Base-by-base conservation (phyloP, 2,888 invertebrate species). In the Oligia fasciuncula region DNA sequence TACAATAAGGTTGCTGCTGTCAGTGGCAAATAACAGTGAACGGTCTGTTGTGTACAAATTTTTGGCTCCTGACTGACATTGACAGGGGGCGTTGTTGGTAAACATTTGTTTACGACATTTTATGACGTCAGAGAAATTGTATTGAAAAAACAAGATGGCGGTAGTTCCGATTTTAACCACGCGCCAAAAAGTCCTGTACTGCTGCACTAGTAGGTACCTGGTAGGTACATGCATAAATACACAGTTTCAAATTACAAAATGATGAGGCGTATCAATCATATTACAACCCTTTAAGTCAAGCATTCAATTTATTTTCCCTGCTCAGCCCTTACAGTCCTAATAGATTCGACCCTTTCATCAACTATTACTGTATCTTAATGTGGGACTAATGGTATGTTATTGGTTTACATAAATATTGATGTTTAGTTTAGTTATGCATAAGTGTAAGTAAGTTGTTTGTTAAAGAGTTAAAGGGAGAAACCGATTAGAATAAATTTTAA, bases 261-360 rank as follows among this genome's bases (percentile, higher is more conserved):
- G 17, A 73, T 17, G 17, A 17, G 0, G 23, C 8, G 29, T 19
- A 49, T 29, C 29, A 29, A 29, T 29, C 46, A 46, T 9, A 49
- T 14, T 29, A 23, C 35, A 70, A 43, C 29, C 46, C 35, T 49
- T 60, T 49, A 14, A 74, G 19, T 40, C 67, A 74, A 80, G 57
- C 43, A 54, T 80, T 87, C 23, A 80, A 83, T 76, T 79, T 77
- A 67, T 80, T 87, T 80, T 54, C 54, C 57, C 23, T 71, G 77
- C 35, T 60, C 71, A 62, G 29, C 49, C 51, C 76, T 79, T 66
- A 76, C 43, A n/a, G 68, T 77, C 73, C 76, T 75, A 72, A 87
- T 65, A 54, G 71, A 60, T 17, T 57, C 29, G 35, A 71, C 68
- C 79, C 68, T 79, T 80, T 80, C 54, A 80, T 76, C 66, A 87